Evolutionary conservation across 2,797 vertebrate genomes (phyloP).

Genomic region (Helicolenus hilgendorfi): DNA sequence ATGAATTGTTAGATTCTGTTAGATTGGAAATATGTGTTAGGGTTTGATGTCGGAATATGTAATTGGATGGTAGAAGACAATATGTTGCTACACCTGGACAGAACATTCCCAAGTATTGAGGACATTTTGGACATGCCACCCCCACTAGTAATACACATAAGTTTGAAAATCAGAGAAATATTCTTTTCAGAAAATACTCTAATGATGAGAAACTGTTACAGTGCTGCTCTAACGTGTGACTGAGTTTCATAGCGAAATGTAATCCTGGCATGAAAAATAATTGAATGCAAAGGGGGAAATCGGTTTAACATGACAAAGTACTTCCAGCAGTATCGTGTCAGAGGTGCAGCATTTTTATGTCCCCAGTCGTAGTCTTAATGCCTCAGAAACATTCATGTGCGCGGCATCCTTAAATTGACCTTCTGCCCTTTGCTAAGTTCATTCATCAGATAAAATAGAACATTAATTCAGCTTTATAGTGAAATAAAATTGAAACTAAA

Average conservation of each 20-base stretch:
- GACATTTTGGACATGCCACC: not conserved
- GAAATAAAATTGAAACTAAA: constrained; percentile 19
- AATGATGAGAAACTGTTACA: not conserved
- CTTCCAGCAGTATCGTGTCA: not conserved
- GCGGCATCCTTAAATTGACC: not conserved
- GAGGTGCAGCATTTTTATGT: not conserved
- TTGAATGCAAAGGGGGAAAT: not conserved
- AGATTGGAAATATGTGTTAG: not conserved
- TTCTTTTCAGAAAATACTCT: not conserved
- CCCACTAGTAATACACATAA: not conserved
- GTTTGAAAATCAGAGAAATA: not conserved
- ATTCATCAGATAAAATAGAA: constrained; percentile 22
- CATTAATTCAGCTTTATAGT: constrained; percentile 9
- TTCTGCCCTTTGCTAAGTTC: constrained; percentile 19
- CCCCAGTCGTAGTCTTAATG: not conserved
- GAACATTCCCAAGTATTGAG: too few relatives aligned
- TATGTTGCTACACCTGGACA: not conserved
- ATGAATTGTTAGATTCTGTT: not conserved
- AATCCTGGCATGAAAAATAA: not conserved
- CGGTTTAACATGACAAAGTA: not conserved
- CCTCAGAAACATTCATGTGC: constrained; percentile 10
- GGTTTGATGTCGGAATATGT: not conserved
- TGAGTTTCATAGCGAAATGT: not conserved
- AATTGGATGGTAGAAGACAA: not conserved
- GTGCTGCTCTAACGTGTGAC: not conserved